Conservation (phyloP, 2,797 vertebrate species). For the Coregonus suidteri region DNA sequence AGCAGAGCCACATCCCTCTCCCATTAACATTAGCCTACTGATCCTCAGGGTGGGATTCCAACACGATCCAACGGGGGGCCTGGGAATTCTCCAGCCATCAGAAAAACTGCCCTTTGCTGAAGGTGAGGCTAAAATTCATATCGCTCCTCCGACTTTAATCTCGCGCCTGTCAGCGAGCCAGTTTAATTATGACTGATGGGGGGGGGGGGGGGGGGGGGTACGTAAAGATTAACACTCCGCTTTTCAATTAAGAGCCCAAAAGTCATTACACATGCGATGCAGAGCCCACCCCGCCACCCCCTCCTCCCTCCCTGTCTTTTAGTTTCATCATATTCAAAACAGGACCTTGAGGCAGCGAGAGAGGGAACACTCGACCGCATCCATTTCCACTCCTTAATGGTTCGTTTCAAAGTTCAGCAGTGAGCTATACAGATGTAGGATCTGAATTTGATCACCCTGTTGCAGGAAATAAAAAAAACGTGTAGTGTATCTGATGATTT, state of each 20-base stretch:
- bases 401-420: slow-evolving; percentile 29
- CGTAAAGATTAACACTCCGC: slow-evolving; percentile 35
- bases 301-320: slow-evolving; percentile 21
- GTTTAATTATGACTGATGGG: slow-evolving; percentile 76
- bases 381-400: slow-evolving; percentile 19
- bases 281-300: slow-evolving; percentile 16
- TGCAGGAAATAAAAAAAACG: no score
- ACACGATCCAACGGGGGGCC: slow-evolving; percentile 7
- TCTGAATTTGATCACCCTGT: no score
- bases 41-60: slow-evolving; percentile 42
- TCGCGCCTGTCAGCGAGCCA: slow-evolving; percentile 63
- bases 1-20: slow-evolving; percentile 45
- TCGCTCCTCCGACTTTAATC: slow-evolving; percentile 70
- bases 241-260: slow-evolving; percentile 66
- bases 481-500: no score
- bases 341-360: slow-evolving; percentile 14
- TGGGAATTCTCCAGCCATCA: slow-evolving; percentile 50
- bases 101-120: slow-evolving; percentile 68
- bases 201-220: slow-evolving; percentile 1
- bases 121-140: slow-evolving; percentile 68
- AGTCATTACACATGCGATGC: slow-evolving; percentile 48
- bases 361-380: background rate
- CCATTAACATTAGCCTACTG: slow-evolving; percentile 55
- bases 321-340: slow-evolving; percentile 9
- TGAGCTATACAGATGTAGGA: slow-evolving; percentile 13